Base-by-base conservation (phyloP, 2,888 invertebrate species). In the Torymus aiolomorphi region DNA sequence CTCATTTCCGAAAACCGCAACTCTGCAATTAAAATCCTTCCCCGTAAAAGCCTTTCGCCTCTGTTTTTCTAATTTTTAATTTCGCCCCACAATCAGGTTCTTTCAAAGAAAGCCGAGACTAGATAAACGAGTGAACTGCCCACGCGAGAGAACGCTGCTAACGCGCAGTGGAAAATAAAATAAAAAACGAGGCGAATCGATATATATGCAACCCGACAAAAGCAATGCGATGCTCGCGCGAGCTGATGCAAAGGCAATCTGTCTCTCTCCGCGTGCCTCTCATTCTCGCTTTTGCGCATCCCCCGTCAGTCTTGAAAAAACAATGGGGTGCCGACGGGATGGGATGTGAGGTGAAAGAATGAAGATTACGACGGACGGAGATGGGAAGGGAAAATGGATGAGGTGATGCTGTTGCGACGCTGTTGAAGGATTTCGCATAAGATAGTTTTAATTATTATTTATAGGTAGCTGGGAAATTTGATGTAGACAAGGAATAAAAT, bases 221-320 rank as follows among this genome's bases (percentile, higher is more conserved):
- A 66, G 65, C 56, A 78, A 54, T 20, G 59, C 16, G 57, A 63
- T 71, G 24, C 63, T 13, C 5, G 0, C 20, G 10, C 12, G n/a
- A 24, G 51, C 57, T 16, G 56, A 14, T 51, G 66, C 66, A 78
- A 78, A 72, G 66, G 72, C 61, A 66, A 78, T 78, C 72, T 61
- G 54, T 61, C n/a, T 24, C 3, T 20, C 49, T 49, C 16, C 42
- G 42, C 42, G 42, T 62, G 16, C 54, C 49, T 59, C 18, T n/a
- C 49, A 42, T 24, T 49, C 20, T 24, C 20, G 16, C 57, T n/a
- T 31, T 52, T 31, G 16, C 20, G 18, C 18, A 42, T 66, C 77
- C 66, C 67, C 72, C 52, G 66, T 61, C 57, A 72, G 72, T 72
- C 72, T 78, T 72, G 59, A n/a, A 51, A 42, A 72, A 66, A 76